Evolutionary conservation across 2,888 invertebrate species (phyloP), one percentile per base, ranked within the genome.

Genomic region (Tiliacea citrago): DNA sequence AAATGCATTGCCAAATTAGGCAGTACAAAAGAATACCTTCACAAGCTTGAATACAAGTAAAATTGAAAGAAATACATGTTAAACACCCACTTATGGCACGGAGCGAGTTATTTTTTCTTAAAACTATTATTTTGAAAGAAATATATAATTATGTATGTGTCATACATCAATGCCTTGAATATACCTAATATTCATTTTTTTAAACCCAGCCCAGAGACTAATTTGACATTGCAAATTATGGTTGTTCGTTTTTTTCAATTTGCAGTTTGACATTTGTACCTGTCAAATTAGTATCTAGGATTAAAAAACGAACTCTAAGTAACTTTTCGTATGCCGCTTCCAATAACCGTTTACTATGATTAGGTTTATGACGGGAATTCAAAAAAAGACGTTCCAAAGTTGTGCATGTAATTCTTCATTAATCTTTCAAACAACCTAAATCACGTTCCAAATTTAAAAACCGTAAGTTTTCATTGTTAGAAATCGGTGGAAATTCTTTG

Each of bases 1-100:
- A 58, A 82, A 69, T 73, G 61, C 35, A 77, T 60, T 55, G 45
- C 61, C 75, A 75, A 81, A 81, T 85, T 71, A 70, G 74, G 42
- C 45, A 12, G 49, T 39, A 72, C 63, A 73, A 84, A 71, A 58
- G 60, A 29, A 63, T 58, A 18, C 60, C 61, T 29, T 63, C 49
- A 39, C 24, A 58, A 62, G 16, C 24, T 51, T 63, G 47, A 47
- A 53, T 51, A 67, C 29, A 68, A 45, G 57, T 72, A 66, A 63
- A 62, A 74, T 81, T 80, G 51, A 69, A 71, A 55, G 47, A 47
- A 72, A 75, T 42, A 55, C 53, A 61, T n/a, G 35, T 63, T 82
- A 68, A 77, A 49, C 53, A 77, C 16, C 66, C 65, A 80, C 63
- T 76, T 77, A 76, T 12, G 12, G 13, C 55, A 51, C 6, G 13